Percentiles rank a stretch among this genome's conserved stretches.
These are phyloP conservation scores for Plectropomus leopardus DNA, from an alignment of 2,113 vertebrate species.

Conservation along the genomic window DNA sequence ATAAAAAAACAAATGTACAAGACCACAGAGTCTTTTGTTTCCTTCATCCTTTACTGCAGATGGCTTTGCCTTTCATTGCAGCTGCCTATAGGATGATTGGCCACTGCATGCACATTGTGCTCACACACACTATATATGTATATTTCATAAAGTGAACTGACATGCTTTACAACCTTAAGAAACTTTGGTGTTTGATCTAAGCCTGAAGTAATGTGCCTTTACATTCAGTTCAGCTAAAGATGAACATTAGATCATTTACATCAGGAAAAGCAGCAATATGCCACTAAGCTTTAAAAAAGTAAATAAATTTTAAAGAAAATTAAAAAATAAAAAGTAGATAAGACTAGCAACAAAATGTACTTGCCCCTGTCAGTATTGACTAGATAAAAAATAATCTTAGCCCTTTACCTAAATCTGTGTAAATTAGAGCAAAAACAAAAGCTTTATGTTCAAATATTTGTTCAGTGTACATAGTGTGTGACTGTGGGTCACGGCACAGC, in stretches of 20 bases:
- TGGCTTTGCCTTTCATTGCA: too few species aligned
- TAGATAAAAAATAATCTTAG: too few species aligned
- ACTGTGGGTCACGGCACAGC: conserved; percentile 32
- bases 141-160: not conserved
- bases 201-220: conserved; percentile 2
- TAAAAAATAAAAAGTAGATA: not conserved
- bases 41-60: too few species aligned
- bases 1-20: too few species aligned
- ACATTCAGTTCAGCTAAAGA: not conserved
- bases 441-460: conserved; percentile 9
- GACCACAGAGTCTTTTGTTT: too few species aligned
- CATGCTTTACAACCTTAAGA: not conserved
- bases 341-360: not conserved
- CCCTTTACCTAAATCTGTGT: too few species aligned
- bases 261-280: not conserved
- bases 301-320: not conserved
- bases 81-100: too few species aligned
- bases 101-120: not conserved
- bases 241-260: not conserved
- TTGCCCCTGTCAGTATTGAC: too few species aligned
- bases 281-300: not conserved
- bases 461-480: not conserved
- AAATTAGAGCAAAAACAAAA: too few species aligned
- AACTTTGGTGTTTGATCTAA: not conserved
- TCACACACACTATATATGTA: not conserved